Conservation (phyloP, 2,888 invertebrate species). For the Pheosia gnoma region DNA sequence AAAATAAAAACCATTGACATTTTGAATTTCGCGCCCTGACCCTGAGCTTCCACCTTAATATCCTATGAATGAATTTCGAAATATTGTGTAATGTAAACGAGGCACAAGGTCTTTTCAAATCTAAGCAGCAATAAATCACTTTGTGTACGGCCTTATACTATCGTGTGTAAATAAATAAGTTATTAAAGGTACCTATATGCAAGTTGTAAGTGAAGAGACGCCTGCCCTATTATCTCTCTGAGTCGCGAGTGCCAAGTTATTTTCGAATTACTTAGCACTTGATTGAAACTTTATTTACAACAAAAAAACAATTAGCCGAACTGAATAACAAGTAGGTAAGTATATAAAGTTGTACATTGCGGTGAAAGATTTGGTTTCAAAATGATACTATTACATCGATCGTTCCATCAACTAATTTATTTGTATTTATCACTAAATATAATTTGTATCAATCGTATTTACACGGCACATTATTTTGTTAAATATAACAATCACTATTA, state of each 20-base stretch:
- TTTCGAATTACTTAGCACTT: no score
- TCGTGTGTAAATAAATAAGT: conserved; percentile 7
- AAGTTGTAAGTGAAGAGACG: background rate
- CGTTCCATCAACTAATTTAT: conserved; percentile 47
- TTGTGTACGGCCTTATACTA: conserved; percentile 1
- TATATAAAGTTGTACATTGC: conserved; percentile 69
- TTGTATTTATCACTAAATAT: conserved; percentile 44
- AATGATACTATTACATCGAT: conserved; percentile 37
- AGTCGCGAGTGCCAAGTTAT: no score
- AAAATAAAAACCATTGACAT: no score
- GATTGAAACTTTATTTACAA: conserved; percentile 41
- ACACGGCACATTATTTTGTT: conserved; percentile 78
- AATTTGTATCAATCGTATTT: conserved; percentile 75
- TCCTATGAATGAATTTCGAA: background rate
- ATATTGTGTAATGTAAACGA: background rate
- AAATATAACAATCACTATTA: conserved; percentile 59
- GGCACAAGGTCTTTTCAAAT: background rate
- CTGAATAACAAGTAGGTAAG: conserved; percentile 55
- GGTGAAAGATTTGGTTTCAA: conserved; percentile 77
- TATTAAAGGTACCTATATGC: conserved; percentile 4
- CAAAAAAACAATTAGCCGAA: conserved; percentile 57
- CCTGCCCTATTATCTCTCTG: background rate
- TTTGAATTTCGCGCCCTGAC: no score
- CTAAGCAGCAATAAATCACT: background rate
- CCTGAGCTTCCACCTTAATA: no score